These are phyloP conservation scores for Melanotus villosus DNA, from an alignment of 2,888 invertebrate species.

Conservation along the genomic window DNA sequence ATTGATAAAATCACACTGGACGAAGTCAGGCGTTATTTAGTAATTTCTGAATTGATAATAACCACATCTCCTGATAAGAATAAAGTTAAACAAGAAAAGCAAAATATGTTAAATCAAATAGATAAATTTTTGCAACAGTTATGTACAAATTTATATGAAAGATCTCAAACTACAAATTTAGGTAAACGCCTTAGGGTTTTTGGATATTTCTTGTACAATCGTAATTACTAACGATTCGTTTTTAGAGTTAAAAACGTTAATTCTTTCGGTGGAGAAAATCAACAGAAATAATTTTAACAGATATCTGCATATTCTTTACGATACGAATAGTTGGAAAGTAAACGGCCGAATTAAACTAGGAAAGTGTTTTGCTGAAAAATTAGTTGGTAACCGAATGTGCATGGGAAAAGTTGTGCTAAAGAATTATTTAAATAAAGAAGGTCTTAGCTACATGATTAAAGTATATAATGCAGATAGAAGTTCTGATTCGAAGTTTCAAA, in stretches of 20 bases:
- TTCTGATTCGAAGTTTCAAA: background rate
- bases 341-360: conserved; percentile 39
- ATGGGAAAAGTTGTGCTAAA: conserved; percentile 36
- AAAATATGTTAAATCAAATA: conserved; percentile 35
- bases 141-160: conserved; percentile 27
- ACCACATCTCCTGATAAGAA: conserved; percentile 35
- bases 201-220: too few relatives aligned
- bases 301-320: conserved; percentile 29
- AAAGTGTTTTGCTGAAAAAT: conserved; percentile 26
- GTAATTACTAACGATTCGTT: too few relatives aligned
- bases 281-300: conserved; percentile 28
- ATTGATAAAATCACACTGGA: conserved; percentile 30
- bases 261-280: conserved; percentile 36
- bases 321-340: conserved; percentile 31
- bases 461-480: conserved; percentile 8
- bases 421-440: conserved; percentile 35
- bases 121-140: conserved; percentile 37
- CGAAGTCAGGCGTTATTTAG: conserved; percentile 37
- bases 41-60: conserved; percentile 40
- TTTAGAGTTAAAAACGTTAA: conserved; percentile 38
- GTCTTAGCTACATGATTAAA: conserved; percentile 27
- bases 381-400: conserved; percentile 21
- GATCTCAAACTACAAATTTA: conserved; percentile 35
- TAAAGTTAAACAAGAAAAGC: conserved; percentile 17
- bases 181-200: conserved; percentile 18